A percentile compares a stretch with the other conserved stretches of the same genome.
These are phyloP conservation scores for Macaca mulatta DNA, from an alignment of 2,113 vertebrate genomes.

Conservation along the genomic window DNA sequence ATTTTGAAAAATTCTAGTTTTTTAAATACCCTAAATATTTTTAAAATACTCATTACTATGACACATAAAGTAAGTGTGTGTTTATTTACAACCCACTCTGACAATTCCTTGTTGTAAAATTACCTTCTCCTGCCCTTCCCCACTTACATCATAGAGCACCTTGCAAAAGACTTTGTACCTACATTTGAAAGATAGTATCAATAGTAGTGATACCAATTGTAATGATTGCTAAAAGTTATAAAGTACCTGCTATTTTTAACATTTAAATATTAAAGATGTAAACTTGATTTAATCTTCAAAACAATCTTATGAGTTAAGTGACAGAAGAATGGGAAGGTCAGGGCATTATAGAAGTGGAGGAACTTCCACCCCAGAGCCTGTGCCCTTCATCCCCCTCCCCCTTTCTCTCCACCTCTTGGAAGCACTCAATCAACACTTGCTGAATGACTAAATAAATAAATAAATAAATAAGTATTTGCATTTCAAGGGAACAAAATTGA, in stretches of 20 bases:
- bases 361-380: background rate
- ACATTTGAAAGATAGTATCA: background rate
- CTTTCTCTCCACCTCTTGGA: background rate
- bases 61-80: background rate
- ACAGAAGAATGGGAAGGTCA: background rate
- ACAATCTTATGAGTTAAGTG: background rate
- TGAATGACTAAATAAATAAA: background rate
- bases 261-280: background rate
- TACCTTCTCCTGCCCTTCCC: background rate
- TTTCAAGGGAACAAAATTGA: background rate
- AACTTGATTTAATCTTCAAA: background rate
- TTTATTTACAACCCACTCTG: background rate
- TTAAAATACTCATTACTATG: background rate
- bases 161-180: background rate
- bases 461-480: background rate
- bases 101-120: background rate
- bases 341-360: fast-evolving
- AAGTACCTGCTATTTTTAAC: background rate
- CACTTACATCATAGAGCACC: background rate
- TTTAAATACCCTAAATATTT: background rate
- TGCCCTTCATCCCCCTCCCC: background rate
- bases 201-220: background rate
- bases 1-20: background rate
- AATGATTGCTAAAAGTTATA: background rate
- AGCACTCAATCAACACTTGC: background rate